Percentiles rank a stretch among this genome's conserved stretches.
phyloP scores from a whole-genome alignment of 2,888 invertebrate species.

The Exocentrus adspersus region DNA sequence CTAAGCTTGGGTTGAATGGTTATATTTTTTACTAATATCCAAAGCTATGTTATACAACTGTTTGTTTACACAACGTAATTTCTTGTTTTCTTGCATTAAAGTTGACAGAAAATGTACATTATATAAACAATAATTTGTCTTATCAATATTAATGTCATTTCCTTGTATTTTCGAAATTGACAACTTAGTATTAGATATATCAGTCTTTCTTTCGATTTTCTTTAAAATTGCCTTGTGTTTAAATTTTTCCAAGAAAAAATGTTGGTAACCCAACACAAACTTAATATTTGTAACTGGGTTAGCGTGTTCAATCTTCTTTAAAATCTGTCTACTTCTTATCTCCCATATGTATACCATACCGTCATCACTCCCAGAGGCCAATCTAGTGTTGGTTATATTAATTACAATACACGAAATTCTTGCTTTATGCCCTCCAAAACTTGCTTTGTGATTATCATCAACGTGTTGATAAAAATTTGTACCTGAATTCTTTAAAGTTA shows the following conservation, averaged over 20 bases:
- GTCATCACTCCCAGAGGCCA: slow-evolving; percentile 83
- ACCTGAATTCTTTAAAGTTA: slow-evolving; percentile 74
- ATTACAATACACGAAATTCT: slow-evolving; percentile 77
- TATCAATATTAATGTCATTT: slow-evolving; percentile 51
- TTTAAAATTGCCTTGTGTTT: slow-evolving; percentile 69
- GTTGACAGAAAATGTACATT: slow-evolving; percentile 39
- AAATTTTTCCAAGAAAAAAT: slow-evolving; percentile 70
- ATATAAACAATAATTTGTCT: slow-evolving; percentile 46
- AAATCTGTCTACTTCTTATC: slow-evolving; percentile 77
- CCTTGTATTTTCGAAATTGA: slow-evolving; percentile 64
- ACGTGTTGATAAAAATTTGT: slow-evolving; percentile 74
- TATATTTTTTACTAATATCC: slow-evolving; percentile 43
- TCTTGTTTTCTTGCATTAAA: slow-evolving; percentile 66
- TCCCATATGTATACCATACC: slow-evolving; percentile 84
- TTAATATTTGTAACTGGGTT: slow-evolving; percentile 79
- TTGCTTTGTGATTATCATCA: slow-evolving; percentile 57
- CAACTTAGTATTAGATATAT: slow-evolving; percentile 65
- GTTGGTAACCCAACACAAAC: slow-evolving; percentile 70
- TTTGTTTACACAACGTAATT: slow-evolving; percentile 68
- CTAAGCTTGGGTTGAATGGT: too few species aligned
- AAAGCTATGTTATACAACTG: slow-evolving; percentile 66
- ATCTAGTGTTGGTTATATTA: slow-evolving; percentile 75
- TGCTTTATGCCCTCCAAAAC: slow-evolving; percentile 76
- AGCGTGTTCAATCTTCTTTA: slow-evolving; percentile 76
- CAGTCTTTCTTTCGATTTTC: slow-evolving; percentile 72